phyloP scores from a whole-genome alignment of 2,797 vertebrate species.

The Erithacus rubecula region DNA sequence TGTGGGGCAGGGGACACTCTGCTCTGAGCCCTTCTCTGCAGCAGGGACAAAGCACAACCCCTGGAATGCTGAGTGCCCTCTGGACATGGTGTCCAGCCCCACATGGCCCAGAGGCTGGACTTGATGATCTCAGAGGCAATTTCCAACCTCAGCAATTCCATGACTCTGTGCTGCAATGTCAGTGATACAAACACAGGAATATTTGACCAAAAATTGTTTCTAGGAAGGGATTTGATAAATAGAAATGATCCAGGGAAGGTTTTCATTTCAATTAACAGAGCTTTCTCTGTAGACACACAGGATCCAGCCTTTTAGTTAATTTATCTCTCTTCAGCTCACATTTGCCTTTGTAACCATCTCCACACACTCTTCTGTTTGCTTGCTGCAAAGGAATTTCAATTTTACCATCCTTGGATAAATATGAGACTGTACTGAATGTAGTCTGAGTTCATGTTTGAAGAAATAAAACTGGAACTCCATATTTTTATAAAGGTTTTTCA shows the following conservation, averaged over 20 bases:
- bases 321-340: neutral
- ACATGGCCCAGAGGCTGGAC: fast-evolving
- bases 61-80: neutral
- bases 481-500: neutral
- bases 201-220: neutral
- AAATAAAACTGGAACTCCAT: neutral
- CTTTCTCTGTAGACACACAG: neutral
- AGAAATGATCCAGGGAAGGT: neutral
- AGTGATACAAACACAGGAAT: neutral
- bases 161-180: neutral
- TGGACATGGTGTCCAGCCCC: neutral
- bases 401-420: neutral
- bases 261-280: neutral
- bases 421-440: neutral
- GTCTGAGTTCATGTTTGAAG: neutral
- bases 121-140: neutral
- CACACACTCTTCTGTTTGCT: neutral
- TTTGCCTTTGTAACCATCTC: neutral
- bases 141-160: neutral
- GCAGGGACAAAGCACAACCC: neutral
- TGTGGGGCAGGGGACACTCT: fast-evolving
- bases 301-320: neutral
- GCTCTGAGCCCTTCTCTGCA: neutral
- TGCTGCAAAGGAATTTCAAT: neutral
- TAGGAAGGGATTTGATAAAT: neutral